Base-by-base conservation (phyloP, 2,113 vertebrate genomes). In the Ibidorhyncha struthersii region DNA sequence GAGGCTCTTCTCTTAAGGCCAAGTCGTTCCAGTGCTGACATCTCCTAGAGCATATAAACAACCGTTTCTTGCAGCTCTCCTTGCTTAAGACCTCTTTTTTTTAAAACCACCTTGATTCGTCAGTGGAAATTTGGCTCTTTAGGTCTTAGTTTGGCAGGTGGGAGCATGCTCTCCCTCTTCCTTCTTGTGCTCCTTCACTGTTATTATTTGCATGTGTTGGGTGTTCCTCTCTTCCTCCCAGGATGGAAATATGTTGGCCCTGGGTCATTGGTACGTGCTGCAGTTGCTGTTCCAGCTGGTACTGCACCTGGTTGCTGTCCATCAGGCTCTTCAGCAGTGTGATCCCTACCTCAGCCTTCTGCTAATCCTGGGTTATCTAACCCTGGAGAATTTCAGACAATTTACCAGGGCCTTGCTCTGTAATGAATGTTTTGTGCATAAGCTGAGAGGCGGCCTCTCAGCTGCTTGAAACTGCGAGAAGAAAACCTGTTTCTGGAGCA, bases 201-300 rank as follows among this genome's bases (percentile, higher is more conserved):
- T 67, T 84, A 12, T 77, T 81, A 58, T 80, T 88, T 83, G 53
- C 7, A 0, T 73, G 71, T 71, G 71, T 71, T 90, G 71, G 59
- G 38, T 88, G 71, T 93, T 88, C 67, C 30, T 81, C 22, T 72
- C 34, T 62, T 91, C 58, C 79, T 93, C 70, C 36, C 25, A 61
- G 86, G 56, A 85, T 77, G 85, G 91, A 66, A 87, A 62, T 65
- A 9, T 17, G 81, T 36, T 96, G 94, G 93, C 94, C 49, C 66
- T 13, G 65, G 52, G 40, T 81, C 6, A 1, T 70, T 1, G 8
- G 16, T 62, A 19, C 38, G 73, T 76, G 84, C 89, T 88, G 89
- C 86, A 84, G 91, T 93, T 94, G 91, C 77, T 91, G 45, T 85
- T 95, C 73, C 83, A 95, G 89, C 84, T 96, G 94, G 76, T 95